phyloP scores from a whole-genome alignment of 2,113 vertebrate genomes.

The Rallus limicola region DNA sequence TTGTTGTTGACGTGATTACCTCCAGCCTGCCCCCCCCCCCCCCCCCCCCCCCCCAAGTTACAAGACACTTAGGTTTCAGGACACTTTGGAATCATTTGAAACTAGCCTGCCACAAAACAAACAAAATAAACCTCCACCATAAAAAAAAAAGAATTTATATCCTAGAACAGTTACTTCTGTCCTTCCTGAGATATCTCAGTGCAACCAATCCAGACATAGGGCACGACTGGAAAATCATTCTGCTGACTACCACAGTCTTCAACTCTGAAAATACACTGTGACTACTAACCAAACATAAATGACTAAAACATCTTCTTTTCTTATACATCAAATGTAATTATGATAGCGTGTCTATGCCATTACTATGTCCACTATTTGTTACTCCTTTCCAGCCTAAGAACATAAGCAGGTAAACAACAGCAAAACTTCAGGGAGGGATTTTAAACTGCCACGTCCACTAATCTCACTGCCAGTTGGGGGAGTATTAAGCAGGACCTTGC shows the following conservation, averaged over 20 bases:
- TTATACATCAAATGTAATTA: not conserved
- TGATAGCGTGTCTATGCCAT: not conserved
- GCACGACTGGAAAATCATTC: not conserved
- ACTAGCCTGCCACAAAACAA: not conserved
- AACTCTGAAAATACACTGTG: not conserved
- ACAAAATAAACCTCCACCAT: no score
- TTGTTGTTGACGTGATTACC: not conserved
- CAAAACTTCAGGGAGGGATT: not conserved
- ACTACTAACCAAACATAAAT: not conserved
- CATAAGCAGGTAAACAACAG: not conserved
- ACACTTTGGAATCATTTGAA: not conserved
- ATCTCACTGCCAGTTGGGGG: not conserved
- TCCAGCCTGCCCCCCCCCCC: no score
- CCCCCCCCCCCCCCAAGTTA: not conserved
- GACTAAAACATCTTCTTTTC: not conserved
- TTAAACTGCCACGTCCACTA: not conserved
- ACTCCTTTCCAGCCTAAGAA: not conserved
- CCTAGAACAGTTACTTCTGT: not conserved
- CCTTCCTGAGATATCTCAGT: not conserved
- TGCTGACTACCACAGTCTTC: not conserved
- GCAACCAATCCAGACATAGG: not conserved
- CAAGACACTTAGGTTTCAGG: not conserved
- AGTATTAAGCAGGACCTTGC: not conserved
- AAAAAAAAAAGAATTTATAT: not conserved
- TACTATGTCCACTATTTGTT: not conserved